Conservation (phyloP, 2,113 vertebrate species). For the Cinclus cinclus region DNA sequence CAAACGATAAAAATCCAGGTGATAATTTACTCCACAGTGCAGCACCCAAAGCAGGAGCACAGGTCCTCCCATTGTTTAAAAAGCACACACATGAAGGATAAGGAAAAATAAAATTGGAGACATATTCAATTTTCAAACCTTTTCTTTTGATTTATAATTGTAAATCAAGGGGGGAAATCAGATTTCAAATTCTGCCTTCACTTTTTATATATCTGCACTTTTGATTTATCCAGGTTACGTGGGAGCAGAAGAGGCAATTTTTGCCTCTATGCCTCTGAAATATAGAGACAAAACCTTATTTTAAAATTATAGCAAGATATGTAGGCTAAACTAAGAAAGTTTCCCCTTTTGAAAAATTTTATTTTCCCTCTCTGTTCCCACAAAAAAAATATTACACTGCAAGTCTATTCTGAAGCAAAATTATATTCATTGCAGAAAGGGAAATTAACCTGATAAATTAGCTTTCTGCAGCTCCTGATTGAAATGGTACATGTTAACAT, state of each 20-base stretch:
- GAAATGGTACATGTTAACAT: not conserved
- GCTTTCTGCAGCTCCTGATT: not conserved
- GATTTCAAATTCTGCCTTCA: not conserved
- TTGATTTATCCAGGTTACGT: not conserved
- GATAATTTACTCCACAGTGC: fast-evolving
- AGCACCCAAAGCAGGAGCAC: not conserved
- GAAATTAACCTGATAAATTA: conserved; percentile 6
- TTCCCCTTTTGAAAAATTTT: not conserved
- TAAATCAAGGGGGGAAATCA: not conserved
- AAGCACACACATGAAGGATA: fast-evolving
- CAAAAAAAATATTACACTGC: not conserved
- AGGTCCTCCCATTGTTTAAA: not conserved
- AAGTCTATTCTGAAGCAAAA: not conserved
- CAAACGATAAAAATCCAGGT: not conserved
- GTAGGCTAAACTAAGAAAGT: not conserved
- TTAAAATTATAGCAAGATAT: not conserved
- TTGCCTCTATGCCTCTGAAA: not conserved
- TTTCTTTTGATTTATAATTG: not conserved
- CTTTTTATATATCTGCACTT: not conserved
- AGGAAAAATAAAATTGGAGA: not conserved
- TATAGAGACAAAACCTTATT: not conserved
- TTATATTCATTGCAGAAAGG: not conserved
- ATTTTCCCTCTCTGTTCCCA: not conserved
- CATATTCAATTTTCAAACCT: not conserved
- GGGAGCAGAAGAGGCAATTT: not conserved